A percentile compares a stretch with the other conserved stretches of the same genome.
These are phyloP conservation scores for Rotaria sp. DNA, from an alignment of 2,888 invertebrate species.

Conservation along the genomic window DNA sequence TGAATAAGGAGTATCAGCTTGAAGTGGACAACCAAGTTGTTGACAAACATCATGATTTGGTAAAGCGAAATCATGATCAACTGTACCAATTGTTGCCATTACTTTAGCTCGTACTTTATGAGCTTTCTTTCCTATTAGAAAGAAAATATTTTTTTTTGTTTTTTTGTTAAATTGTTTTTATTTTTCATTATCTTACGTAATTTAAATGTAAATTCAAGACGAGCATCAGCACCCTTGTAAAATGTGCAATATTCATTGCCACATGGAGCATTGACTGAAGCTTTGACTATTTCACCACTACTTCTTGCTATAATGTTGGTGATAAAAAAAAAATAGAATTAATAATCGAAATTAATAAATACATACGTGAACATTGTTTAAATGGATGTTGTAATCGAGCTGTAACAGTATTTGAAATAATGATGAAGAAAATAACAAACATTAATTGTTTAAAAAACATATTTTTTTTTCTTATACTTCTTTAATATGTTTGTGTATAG, in stretches of 20 bases:
- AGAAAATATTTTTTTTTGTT: background rate
- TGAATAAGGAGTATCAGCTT: background rate
- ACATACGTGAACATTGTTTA: conserved; percentile 8
- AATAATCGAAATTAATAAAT: background rate
- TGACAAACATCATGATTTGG: conserved; percentile 12
- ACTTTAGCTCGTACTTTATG: conserved; percentile 2
- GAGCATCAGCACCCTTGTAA: conserved; percentile 13
- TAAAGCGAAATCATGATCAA: conserved; percentile 26
- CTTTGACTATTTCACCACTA: conserved; percentile 4
- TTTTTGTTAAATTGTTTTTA: background rate
- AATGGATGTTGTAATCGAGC: conserved; percentile 5
- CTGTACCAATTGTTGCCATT: background rate
- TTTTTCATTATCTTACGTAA: background rate
- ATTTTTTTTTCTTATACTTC: background rate
- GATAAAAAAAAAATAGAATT: background rate
- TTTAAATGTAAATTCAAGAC: background rate
- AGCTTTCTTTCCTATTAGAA: background rate
- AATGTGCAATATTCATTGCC: background rate
- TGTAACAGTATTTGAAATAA: background rate
- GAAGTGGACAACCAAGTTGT: conserved; percentile 1
- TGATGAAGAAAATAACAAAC: background rate
- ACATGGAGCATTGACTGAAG: conserved; percentile 3
- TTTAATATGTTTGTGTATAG: background rate
- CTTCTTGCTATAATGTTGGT: background rate
- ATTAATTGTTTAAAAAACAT: background rate